Base-by-base conservation (phyloP, 2,888 invertebrate species). In the Amorpha juglandis region DNA sequence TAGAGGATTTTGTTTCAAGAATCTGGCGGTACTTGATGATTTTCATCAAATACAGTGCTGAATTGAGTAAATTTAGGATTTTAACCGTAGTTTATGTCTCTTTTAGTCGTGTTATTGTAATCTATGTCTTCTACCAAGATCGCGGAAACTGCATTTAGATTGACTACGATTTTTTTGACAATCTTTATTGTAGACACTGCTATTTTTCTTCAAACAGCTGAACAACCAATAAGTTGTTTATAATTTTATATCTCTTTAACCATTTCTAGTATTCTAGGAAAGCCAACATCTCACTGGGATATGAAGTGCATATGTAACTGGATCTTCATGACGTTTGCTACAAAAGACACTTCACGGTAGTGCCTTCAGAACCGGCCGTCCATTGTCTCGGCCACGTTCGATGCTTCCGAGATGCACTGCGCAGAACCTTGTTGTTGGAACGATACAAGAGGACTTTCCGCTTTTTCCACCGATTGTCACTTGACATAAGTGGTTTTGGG, bases 301-400 rank as follows among this genome's bases (percentile, higher is more conserved):
- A 4, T 27, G 2, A 27, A 27, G 27, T 48, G 69, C 71, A 68
- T 70, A 70, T 53, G 53, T 82, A 83, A 84, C 81, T 77, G 80
- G 84, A 83, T 86, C 84, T 75, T 71, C 79, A 80, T 80, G 78
- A 83, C 75, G 83, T 82, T 83, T 78, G 76, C 76, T 69, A 76
- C 71, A 72, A 71, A 71, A 67, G 38, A 47, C 52, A 63, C 19
- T 53, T 55, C 38, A 45, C 62, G 50, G 65, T 42, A n/a, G 53
- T 19, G 50, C 45, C 7, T 62, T 52, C 64, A 51, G 27, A 63
- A 62, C 65, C 63, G 14, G 52, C 55, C 14, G 35, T 42, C 35
- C 48, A 58, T 58, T 65, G 64, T 48, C 58, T 65, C 12, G 0
- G 63, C 21, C 42, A 52, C 52, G 63, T 64, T 14, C 21, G 42